A percentile compares a stretch with the other conserved stretches of the same genome.
These are phyloP conservation scores for Caligus rogercresseyi DNA, from an alignment of 1,140 invertebrate genomes.

Conservation along the genomic window DNA sequence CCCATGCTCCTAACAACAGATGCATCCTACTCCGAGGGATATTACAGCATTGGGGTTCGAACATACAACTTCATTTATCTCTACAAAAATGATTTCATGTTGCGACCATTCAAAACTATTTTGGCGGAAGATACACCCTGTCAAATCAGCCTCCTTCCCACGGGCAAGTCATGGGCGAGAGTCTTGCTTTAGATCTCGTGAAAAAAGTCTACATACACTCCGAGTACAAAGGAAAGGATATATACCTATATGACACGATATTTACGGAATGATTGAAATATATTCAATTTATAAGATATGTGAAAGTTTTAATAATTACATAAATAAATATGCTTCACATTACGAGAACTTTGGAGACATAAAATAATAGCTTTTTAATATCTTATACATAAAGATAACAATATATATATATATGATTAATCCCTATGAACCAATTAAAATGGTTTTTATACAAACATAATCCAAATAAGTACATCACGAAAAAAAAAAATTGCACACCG, in stretches of 20 bases:
- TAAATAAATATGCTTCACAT: too few relatives aligned
- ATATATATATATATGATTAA: too few relatives aligned
- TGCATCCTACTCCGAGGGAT: background rate
- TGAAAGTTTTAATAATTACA: too few relatives aligned
- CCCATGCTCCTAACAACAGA: background rate
- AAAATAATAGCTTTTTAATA: too few relatives aligned
- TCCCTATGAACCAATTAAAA: too few relatives aligned
- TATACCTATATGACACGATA: background rate
- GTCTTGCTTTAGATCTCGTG: background rate
- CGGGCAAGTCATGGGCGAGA: background rate
- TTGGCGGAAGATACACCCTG: background rate
- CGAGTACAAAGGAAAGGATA: background rate
- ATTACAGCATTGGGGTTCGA: background rate
- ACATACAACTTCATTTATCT: background rate
- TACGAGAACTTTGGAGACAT: too few relatives aligned
- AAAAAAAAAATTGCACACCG: too few relatives aligned
- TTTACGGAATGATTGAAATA: too few relatives aligned
- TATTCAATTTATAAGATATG: too few relatives aligned
- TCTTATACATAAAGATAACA: too few relatives aligned
- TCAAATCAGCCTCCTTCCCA: background rate
- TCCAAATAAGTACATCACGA: too few relatives aligned
- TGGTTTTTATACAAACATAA: too few relatives aligned
- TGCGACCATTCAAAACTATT: background rate
- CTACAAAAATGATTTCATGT: background rate
- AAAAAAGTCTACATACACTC: background rate